Conservation (phyloP, 2,113 vertebrate species). For the Excalfactoria chinensis region DNA sequence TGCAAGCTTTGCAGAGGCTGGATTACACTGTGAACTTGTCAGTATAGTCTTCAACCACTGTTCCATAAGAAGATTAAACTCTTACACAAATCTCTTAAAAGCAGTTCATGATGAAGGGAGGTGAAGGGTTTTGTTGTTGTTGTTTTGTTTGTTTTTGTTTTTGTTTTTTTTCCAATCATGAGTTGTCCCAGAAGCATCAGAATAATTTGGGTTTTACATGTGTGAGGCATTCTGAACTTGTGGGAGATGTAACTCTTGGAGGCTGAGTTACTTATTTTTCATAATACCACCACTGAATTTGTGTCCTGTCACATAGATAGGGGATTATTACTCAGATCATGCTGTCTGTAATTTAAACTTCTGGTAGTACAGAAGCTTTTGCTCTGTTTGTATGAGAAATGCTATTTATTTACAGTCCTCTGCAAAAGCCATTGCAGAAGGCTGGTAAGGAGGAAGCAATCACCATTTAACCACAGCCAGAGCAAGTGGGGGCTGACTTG, state of each 20-base stretch:
- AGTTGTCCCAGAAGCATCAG: not conserved
- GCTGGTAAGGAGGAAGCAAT: not conserved
- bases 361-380: not conserved
- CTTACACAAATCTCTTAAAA: constrained; percentile 6
- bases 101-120: not conserved
- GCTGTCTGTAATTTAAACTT: not conserved
- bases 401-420: not conserved
- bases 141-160: not conserved
- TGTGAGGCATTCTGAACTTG: not conserved
- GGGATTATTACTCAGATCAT: not conserved
- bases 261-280: not conserved
- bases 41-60: not conserved
- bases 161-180: not conserved
- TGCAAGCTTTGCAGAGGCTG: not conserved
- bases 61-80: constrained; percentile 30
- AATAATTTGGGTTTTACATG: not conserved
- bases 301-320: accelerated
- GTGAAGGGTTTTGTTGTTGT: not conserved
- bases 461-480: accelerated
- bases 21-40: not conserved
- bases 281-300: not conserved
- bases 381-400: not conserved
- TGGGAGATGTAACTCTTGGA: accelerated
- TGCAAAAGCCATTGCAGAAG: not conserved
- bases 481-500: not conserved